Evolutionary conservation across 2,888 invertebrate genomes (phyloP).

Genomic region (Cylindroiulus punctatus): DNA sequence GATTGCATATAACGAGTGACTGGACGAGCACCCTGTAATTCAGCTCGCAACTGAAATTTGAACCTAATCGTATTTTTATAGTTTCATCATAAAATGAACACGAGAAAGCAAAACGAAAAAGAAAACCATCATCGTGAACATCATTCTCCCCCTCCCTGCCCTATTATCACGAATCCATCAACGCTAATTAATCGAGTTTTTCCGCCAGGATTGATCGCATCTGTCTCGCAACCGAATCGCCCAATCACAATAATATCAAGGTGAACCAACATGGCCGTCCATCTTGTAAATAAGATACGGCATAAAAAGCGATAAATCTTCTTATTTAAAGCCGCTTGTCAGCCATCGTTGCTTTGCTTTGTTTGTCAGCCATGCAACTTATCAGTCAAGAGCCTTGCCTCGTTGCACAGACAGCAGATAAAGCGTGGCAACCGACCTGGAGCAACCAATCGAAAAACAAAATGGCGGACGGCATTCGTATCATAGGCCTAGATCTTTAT

Average conservation of each 20-base stretch:
- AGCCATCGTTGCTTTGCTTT: conserved; percentile 42
- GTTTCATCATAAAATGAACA: conserved; percentile 7
- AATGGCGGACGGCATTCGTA: not conserved
- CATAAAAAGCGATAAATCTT: conserved; percentile 34
- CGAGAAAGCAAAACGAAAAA: not conserved
- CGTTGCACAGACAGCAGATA: conserved; percentile 29
- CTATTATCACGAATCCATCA: conserved; percentile 4
- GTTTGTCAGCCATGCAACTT: conserved; percentile 34
- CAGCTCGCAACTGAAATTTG: not conserved
- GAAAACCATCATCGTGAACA: not conserved
- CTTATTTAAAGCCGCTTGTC: conserved; percentile 31
- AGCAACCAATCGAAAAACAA: not conserved
- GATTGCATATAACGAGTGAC: too few species aligned
- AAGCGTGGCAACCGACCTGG: conserved; percentile 17
- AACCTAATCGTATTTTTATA: conserved; percentile 29
- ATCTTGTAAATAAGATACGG: conserved; percentile 29
- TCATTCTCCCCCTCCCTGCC: not conserved
- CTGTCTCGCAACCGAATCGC: conserved; percentile 11
- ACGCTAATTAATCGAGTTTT: conserved; percentile 32
- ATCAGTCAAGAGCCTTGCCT: conserved; percentile 34
- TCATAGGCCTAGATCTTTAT: too few species aligned
- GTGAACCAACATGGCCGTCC: conserved; percentile 42
- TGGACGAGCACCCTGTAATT: conserved; percentile 15
- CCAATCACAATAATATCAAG: conserved; percentile 42
- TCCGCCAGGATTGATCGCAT: conserved; percentile 24